Evolutionary conservation across 2,113 vertebrate species (phyloP).

Genomic region (Pteronura brasiliensis): DNA sequence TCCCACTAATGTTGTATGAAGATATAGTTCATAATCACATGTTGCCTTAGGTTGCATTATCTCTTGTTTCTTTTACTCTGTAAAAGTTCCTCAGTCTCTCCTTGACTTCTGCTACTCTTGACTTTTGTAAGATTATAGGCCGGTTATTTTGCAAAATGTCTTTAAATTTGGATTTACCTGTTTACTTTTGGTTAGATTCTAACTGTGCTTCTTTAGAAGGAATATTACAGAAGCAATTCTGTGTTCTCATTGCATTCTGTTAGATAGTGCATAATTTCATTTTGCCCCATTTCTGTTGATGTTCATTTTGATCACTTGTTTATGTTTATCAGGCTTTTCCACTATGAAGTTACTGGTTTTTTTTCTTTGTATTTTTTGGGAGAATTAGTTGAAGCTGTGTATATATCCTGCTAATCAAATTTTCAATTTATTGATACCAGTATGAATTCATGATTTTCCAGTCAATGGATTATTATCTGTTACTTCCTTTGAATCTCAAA

Average conservation of each 20-base stretch:
- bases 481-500: not conserved
- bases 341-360: not conserved
- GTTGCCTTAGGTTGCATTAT: not conserved
- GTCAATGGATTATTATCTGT: not conserved
- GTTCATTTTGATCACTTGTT: not conserved
- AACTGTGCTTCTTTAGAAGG: not conserved
- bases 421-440: not conserved
- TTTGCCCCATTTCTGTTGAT: not conserved
- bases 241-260: not conserved
- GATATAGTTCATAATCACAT: not conserved
- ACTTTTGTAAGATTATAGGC: not conserved
- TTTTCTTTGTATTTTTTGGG: not conserved
- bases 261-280: not conserved
- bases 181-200: not conserved
- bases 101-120: not conserved
- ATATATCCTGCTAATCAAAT: not conserved
- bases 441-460: constrained; percentile 9
- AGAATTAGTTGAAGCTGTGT: not conserved
- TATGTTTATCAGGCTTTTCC: not conserved
- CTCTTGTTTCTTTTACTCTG: not conserved
- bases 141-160: not conserved
- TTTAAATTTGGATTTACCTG: not conserved
- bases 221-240: not conserved
- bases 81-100: not conserved
- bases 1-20: not conserved